Conservation (phyloP, 1,140 invertebrate species). For the Lordiphosa clarofinis region DNA sequence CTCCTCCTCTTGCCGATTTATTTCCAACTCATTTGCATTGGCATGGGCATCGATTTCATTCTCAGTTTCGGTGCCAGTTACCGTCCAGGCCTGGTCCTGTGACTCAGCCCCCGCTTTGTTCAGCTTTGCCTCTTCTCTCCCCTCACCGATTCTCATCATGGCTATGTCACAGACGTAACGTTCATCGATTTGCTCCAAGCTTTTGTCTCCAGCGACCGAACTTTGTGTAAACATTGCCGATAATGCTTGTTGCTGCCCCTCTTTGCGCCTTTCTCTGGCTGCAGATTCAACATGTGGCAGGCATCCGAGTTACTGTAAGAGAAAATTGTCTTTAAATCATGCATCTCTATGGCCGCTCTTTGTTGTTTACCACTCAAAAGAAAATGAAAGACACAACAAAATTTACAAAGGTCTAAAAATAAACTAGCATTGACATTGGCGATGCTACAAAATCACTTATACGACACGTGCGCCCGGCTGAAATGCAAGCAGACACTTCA, state of each 20-base stretch:
- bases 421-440: constrained; percentile 17
- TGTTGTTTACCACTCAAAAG: constrained; percentile 24
- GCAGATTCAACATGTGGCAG: constrained; percentile 46
- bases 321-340: constrained; percentile 29
- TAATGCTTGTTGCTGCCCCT: constrained; percentile 12
- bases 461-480: constrained; percentile 29
- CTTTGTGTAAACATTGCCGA: constrained; percentile 39
- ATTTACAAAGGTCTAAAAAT: constrained; percentile 34
- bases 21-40: constrained; percentile 51
- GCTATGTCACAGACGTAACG: constrained; percentile 68
- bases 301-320: constrained; percentile 40
- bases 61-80: not conserved
- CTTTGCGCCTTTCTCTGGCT: constrained; percentile 18
- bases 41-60: constrained; percentile 4
- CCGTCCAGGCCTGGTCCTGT: constrained; percentile 2
- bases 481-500: constrained; percentile 1
- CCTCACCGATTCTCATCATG: constrained; percentile 65
- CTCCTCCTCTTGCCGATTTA: constrained; percentile 70
- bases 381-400: not conserved
- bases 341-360: constrained; percentile 14
- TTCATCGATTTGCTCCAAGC: constrained; percentile 54
- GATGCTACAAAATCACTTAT: constrained; percentile 33
- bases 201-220: constrained; percentile 15
- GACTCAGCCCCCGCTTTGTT: constrained; percentile 13
- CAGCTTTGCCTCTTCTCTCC: constrained; percentile 22